A percentile compares a stretch with the other conserved stretches of the same genome.
phyloP scores from a whole-genome alignment of 2,888 invertebrate genomes.

The Bugulina stolonifera region DNA sequence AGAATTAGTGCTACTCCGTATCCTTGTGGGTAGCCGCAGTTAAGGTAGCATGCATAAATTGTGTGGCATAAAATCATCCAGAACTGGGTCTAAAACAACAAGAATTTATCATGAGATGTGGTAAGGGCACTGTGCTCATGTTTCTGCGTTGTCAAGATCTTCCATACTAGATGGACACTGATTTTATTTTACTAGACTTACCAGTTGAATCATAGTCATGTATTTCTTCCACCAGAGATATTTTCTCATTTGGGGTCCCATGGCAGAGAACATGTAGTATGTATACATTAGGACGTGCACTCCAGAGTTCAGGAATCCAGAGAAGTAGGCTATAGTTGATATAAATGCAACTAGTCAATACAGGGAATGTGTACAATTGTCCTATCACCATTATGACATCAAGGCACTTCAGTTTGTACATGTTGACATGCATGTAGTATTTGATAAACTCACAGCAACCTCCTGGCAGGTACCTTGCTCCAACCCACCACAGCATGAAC shows the following conservation, averaged over 20 bases:
- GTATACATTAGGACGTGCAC: constrained; percentile 51
- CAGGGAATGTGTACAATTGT: no score
- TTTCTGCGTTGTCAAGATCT: neutral
- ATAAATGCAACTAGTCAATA: no score
- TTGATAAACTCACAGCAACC: constrained; percentile 46
- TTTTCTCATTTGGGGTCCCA: constrained; percentile 49
- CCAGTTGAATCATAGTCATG: constrained; percentile 50
- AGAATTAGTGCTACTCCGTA: constrained; percentile 39
- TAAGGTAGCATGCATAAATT: constrained; percentile 34
- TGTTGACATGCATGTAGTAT: neutral
- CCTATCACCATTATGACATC: neutral
- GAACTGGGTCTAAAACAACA: constrained; percentile 46
- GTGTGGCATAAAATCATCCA: constrained; percentile 54
- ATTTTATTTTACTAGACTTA: constrained; percentile 35
- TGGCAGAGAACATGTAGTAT: constrained; percentile 47
- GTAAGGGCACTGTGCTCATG: neutral
- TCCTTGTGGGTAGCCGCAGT: constrained; percentile 40
- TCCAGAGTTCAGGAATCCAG: constrained; percentile 46
- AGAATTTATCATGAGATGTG: no score
- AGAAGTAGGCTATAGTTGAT: constrained; percentile 43
- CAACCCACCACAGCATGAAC: constrained; percentile 50
- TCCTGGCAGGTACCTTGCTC: constrained; percentile 44
- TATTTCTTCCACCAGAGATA: constrained; percentile 53
- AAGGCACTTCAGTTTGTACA: neutral
- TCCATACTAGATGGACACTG: no score